phyloP scores from a whole-genome alignment of 2,888 invertebrate species.

The Chalcosyrphus nemorum region DNA sequence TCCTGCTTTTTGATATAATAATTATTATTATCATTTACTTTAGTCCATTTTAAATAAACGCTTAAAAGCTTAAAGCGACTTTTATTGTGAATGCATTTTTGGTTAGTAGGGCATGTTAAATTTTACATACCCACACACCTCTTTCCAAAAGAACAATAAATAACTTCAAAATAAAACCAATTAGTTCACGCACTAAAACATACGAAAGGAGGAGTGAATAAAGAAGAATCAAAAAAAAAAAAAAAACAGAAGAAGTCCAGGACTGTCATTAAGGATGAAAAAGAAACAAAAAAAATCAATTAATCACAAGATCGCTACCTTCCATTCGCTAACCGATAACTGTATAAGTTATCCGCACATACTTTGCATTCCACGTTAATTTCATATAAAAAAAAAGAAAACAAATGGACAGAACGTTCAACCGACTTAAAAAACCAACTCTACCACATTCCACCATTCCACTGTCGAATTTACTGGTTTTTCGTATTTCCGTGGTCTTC shows the following conservation, averaged over 20 bases:
- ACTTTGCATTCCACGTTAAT: slow-evolving; percentile 62
- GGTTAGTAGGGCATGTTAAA: neutral
- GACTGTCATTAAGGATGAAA: slow-evolving; percentile 17
- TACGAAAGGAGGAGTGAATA: neutral
- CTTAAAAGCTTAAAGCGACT: no score
- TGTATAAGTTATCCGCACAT: slow-evolving; percentile 68
- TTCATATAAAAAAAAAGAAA: slow-evolving; percentile 39
- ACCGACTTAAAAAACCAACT: slow-evolving; percentile 56
- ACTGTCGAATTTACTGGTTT: slow-evolving; percentile 67
- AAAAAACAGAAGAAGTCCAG: neutral
- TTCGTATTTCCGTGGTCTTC: slow-evolving; percentile 47
- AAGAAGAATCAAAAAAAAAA: neutral
- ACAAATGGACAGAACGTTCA: slow-evolving; percentile 52
- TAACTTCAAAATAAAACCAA: slow-evolving; percentile 36
- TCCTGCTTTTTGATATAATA: no score
- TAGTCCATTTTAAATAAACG: no score
- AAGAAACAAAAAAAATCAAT: slow-evolving; percentile 37
- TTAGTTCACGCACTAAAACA: slow-evolving; percentile 24
- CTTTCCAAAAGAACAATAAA: neutral
- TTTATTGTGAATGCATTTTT: no score
- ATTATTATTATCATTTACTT: no score
- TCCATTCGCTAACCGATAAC: slow-evolving; percentile 54
- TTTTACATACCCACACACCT: neutral
- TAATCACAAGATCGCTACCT: slow-evolving; percentile 54
- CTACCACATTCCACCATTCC: slow-evolving; percentile 70